Evolutionary conservation across 2,113 vertebrate genomes (phyloP).

Genomic region (Grallaria varia): DNA sequence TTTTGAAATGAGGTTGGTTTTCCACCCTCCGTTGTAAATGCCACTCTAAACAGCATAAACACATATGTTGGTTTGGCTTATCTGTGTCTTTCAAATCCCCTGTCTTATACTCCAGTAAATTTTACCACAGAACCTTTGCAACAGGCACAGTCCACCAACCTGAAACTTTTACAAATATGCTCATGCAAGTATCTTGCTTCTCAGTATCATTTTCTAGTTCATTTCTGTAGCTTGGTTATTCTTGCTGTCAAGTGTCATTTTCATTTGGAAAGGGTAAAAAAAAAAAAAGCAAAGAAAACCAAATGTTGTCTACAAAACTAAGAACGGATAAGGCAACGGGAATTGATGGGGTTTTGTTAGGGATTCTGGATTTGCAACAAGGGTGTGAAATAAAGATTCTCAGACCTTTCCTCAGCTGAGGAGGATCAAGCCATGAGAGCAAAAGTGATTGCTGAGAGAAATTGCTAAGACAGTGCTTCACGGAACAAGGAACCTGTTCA

Average conservation of each 20-base stretch:
- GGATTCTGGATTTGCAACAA: neutral
- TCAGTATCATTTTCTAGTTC: neutral
- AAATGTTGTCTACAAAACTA: neutral
- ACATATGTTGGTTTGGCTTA: neutral
- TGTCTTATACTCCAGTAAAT: neutral
- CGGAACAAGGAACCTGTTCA: neutral
- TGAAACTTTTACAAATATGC: neutral
- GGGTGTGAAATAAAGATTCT: neutral
- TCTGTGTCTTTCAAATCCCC: neutral
- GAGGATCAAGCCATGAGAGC: neutral
- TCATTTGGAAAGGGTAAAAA: neutral
- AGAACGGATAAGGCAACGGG: neutral
- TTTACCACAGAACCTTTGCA: constrained; percentile 17
- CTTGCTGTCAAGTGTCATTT: neutral
- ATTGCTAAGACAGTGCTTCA: neutral
- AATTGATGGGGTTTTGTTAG: neutral
- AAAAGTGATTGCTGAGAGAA: neutral
- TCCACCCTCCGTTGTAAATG: neutral
- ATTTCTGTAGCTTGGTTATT: neutral
- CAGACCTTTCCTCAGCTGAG: neutral
- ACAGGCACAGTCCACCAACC: neutral
- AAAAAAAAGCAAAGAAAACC: neutral
- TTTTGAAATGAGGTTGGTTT: constrained; percentile 10
- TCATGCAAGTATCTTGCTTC: rapidly evolving
- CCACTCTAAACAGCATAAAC: neutral